Evolutionary conservation across 2,113 vertebrate species (phyloP), one percentile per base, ranked within the genome.

Genomic region (Lethenteron reissneri): DNA sequence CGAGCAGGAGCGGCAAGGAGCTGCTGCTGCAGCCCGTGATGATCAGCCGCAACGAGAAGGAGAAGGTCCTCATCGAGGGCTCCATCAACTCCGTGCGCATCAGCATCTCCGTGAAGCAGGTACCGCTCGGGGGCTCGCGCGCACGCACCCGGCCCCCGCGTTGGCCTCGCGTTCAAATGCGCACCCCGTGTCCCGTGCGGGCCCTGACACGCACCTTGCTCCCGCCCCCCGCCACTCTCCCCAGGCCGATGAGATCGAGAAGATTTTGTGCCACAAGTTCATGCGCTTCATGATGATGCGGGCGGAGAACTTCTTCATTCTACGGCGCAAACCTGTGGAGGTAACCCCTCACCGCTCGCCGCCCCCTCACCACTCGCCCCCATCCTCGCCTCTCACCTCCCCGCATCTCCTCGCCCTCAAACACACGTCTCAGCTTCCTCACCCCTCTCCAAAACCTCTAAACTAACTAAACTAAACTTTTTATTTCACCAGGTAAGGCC

Each of bases 261-360:
- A 99, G 85, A 99, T 99, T 75, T 79, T 99, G 76, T 99, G 94
- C 79, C 94, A 99, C 77, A 99, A 99, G 58, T 97, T 99, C 76
- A 97, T 97, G 92, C 89, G 92, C 64, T 99, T 99, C 77, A 99
- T 99, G 94, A 99, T 97, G 94, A 99, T 99, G 94, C 85, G 94
- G 79, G 94, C 94, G 1, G 94, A 99, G 79, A 99, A 96, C 78
- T 99, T 99, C 80, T 99, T 95, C 80, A 99, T 99, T 73, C 81
- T 99, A 71, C 84, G 94, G 77, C 88, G 94, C 77, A 99, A 96
- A 80, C 85, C 94, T 0, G 90, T 99, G 72, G 94, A 97, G 87
- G 94, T 95, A 59, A 41, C 41, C 41, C 41, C 41, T 41, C 17
- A 19, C 17, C 17, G 17, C 17, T 19, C 41, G 41, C 6, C 41